Conservation (phyloP, 2,113 vertebrate species). For the Psilopogon haemacephalus region DNA sequence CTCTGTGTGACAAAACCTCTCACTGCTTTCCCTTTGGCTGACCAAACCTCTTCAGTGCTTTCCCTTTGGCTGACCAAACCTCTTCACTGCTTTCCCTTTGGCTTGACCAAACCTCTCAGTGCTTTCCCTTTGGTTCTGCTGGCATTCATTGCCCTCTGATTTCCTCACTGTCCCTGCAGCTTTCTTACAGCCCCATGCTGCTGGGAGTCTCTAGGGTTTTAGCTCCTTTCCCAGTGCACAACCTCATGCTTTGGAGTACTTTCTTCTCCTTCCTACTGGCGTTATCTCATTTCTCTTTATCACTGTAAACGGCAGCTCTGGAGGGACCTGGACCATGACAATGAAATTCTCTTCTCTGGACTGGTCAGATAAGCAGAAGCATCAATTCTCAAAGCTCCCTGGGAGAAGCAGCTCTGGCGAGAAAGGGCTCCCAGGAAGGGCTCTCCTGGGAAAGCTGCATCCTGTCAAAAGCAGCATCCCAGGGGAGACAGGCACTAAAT, state of each 20-base stretch:
- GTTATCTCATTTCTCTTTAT: not conserved
- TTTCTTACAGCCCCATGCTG: not conserved
- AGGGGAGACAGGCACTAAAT: not conserved
- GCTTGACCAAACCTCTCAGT: too few species aligned
- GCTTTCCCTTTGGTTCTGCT: not conserved
- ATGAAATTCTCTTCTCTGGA: not conserved
- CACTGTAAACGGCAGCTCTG: not conserved
- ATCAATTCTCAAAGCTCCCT: not conserved
- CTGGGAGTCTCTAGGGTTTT: fast-evolving
- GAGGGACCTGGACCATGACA: not conserved
- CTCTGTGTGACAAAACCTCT: not conserved
- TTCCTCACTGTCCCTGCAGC: not conserved
- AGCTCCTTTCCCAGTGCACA: not conserved
- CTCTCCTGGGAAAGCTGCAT: not conserved
- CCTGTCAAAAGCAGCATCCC: too few species aligned
- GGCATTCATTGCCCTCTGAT: not conserved
- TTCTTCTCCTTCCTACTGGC: not conserved
- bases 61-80: not conserved
- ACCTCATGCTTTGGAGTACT: not conserved
- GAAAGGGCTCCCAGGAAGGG: not conserved
- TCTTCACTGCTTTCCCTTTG: not conserved
- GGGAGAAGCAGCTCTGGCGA: not conserved
- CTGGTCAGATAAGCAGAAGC: not conserved
- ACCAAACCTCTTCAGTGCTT: too few species aligned
- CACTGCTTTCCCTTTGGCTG: not conserved